Conservation (phyloP, 1,140 invertebrate species). For the Physella acuta region DNA sequence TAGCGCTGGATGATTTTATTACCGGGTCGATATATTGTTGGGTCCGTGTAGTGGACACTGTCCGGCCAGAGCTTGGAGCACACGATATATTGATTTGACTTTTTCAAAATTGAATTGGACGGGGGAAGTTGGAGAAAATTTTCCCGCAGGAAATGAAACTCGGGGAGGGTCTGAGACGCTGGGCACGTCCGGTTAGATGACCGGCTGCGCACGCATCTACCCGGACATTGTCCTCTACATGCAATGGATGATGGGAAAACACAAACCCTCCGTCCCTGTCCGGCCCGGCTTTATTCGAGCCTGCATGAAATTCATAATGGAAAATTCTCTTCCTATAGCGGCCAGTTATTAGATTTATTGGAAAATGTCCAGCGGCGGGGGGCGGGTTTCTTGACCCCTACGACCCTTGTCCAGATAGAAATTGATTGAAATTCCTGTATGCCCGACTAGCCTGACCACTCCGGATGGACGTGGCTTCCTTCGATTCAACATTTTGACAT, state of each 20-base stretch:
- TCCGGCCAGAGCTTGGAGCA: neutral
- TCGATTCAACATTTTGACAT: conserved; percentile 5
- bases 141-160: conserved; percentile 13
- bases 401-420: conserved; percentile 24
- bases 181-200: neutral
- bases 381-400: conserved; percentile 13
- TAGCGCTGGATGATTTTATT: conserved; percentile 3
- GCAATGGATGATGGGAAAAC: conserved; percentile 7
- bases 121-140: neutral
- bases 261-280: neutral
- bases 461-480: conserved; percentile 8
- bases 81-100: conserved; percentile 6
- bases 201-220: neutral
- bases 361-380: conserved; percentile 15
- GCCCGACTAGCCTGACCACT: neutral
- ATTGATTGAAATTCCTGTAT: conserved; percentile 23
- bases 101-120: conserved; percentile 18
- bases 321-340: conserved; percentile 18
- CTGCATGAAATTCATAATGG: conserved; percentile 27
- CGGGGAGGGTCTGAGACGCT: neutral
- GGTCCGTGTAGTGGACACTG: conserved; percentile 8
- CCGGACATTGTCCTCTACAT: conserved; percentile 18
- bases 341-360: conserved; percentile 28
- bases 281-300: conserved; percentile 13
- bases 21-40: conserved; percentile 12